Percentiles rank a stretch among this genome's conserved stretches.
Conservation (phyloP, 30 jellyfish, hydroid and myxozoan species). For the Hydractinia echinata region DNA sequence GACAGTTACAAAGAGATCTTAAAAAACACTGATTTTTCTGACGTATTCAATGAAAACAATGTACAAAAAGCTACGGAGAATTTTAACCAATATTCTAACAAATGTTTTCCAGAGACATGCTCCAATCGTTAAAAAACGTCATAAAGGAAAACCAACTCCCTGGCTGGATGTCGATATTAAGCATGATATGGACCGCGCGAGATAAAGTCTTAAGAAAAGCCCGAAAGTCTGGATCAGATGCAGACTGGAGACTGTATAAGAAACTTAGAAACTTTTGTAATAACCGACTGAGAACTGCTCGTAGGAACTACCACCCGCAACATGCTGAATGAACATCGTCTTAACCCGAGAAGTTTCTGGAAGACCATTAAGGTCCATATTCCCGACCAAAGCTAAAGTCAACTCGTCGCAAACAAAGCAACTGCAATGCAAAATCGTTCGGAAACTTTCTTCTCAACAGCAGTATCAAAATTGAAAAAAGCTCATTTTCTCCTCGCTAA, state of each 20-base stretch:
- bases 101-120: constrained; percentile 13
- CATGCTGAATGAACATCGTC: constrained; percentile 14
- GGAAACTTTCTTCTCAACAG: constrained; percentile 8
- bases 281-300: constrained; percentile 14
- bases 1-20: constrained; percentile 12
- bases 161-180: constrained; percentile 5
- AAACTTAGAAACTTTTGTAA: constrained; percentile 6
- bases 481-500: too few species aligned
- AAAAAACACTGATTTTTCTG: constrained; percentile 10
- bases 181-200: constrained; percentile 10
- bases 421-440: constrained; percentile 4
- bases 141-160: constrained; percentile 10
- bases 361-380: constrained; percentile 11
- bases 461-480: too few species aligned
- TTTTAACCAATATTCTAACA: neutral
- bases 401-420: neutral
- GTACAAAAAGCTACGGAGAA: constrained; percentile 5
- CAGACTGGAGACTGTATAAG: constrained; percentile 12
- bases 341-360: constrained; percentile 14
- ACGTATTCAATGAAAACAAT: constrained; percentile 9
- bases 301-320: constrained; percentile 5
- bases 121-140: neutral
- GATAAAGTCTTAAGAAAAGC: constrained; percentile 8
- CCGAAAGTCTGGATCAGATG: constrained; percentile 15
- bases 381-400: constrained; percentile 8